These are phyloP conservation scores for Heliothis peltigera DNA, from an alignment of 2,888 invertebrate genomes.

Conservation along the genomic window DNA sequence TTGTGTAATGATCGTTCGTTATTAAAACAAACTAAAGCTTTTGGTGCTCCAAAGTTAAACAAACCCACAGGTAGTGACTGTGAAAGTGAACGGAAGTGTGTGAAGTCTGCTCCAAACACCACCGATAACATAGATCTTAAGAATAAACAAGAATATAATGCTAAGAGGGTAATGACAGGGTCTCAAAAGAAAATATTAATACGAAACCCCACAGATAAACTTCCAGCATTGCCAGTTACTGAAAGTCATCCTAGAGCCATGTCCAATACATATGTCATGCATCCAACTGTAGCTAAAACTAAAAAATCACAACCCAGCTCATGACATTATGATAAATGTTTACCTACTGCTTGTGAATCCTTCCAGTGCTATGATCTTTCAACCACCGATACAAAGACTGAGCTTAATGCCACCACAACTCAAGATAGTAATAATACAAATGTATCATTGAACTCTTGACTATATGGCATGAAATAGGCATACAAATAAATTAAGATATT, in stretches of 20 bases:
- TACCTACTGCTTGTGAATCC: slow-evolving; percentile 81
- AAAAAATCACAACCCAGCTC: slow-evolving; percentile 86
- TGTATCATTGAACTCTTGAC: slow-evolving; percentile 28
- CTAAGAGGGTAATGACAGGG: slow-evolving; percentile 92
- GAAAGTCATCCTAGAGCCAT: slow-evolving; percentile 90
- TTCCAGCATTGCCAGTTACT: slow-evolving; percentile 91
- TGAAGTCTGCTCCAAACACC: slow-evolving; percentile 83
- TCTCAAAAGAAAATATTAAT: slow-evolving; percentile 86
- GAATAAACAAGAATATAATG: slow-evolving; percentile 86
- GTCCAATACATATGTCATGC: slow-evolving; percentile 93
- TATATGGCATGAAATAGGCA: slow-evolving; percentile 2
- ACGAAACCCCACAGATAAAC: slow-evolving; percentile 94
- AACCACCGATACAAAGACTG: slow-evolving; percentile 86
- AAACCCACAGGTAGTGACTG: slow-evolving; percentile 83
- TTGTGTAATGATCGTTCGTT: slow-evolving; percentile 97
- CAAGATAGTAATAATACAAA: slow-evolving; percentile 53
- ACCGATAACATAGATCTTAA: slow-evolving; percentile 86
- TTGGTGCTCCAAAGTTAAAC: slow-evolving; percentile 93
- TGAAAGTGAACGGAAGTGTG: slow-evolving; percentile 85
- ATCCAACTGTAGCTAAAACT: slow-evolving; percentile 83
- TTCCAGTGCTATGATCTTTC: slow-evolving; percentile 87
- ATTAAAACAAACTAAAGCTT: slow-evolving; percentile 96
- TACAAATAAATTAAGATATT: slow-evolving; percentile 8
- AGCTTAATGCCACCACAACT: slow-evolving; percentile 62
- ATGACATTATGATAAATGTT: slow-evolving; percentile 74